Base-by-base conservation (phyloP, 2,888 invertebrate species). In the Neoitamus cyanurus region DNA sequence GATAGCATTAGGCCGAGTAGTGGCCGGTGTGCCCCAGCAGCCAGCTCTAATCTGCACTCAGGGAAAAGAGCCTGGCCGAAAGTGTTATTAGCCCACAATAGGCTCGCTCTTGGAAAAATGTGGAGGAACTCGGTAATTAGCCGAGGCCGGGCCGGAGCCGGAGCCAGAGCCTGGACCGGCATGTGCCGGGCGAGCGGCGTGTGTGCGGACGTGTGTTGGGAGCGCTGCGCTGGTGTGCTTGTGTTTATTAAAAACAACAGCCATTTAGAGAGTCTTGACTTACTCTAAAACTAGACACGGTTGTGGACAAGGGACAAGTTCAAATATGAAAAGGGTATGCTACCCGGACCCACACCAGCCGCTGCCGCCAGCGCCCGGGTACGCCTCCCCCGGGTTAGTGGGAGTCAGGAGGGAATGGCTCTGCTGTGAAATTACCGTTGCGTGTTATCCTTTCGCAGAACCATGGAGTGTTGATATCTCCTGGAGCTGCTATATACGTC, bases 161-260 rank as follows among this genome's bases (percentile, higher is more conserved):
- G 48, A 25, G 42, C 75, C 31, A 15, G 48, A 15, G 3, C 46
- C 34, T 5, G 34, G 7, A 5, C 34, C 34, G 7, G 46, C 31
- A 77, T 20, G 20, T 77, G 25, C 48, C 31, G 20, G 34, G 37
- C 48, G 78, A 20, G 6, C 20, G 82, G 69, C 68, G 36, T 69
- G 58, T 15, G 37, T 69, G 25, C 31, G 82, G 37, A 36, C 42
- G 25, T 82, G 82, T 82, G 36, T 30, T 70, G 25, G 70, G 70
- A n/a, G n/a, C 30, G 70, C 37, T 82, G 36, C 15, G 36, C 36
- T 78, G 25, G 75, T 83, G 70, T 69, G 48, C 84, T 31, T 48
- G 31, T 85, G 85, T 84, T 85, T 85, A 85, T 85, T 85, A 85
- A 84, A 85, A 85, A 85, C 84, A 85, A 72, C 83, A 75, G 83